These are phyloP conservation scores for Drosophila mercatorum DNA, from an alignment of 2,888 invertebrate species.

Conservation along the genomic window DNA sequence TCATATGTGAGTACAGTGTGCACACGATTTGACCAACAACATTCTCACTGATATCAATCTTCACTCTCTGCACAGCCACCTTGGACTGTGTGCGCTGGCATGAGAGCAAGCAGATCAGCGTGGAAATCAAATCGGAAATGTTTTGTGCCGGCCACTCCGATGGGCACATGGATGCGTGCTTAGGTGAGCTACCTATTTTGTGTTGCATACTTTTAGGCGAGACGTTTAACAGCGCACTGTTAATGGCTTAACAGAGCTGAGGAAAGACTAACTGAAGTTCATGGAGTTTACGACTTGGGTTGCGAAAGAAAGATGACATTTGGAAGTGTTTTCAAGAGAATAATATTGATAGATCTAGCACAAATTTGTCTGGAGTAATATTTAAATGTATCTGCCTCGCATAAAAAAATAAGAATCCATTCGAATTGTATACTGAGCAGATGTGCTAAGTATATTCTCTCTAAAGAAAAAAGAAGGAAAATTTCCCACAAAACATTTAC, in stretches of 20 bases:
- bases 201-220: slow-evolving; percentile 66
- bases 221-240: slow-evolving; percentile 3
- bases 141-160: slow-evolving; percentile 93
- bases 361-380: not conserved
- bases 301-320: not conserved
- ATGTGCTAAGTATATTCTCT: no score
- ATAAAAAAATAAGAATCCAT: not conserved
- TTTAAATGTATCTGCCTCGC: no score
- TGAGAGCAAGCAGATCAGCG: slow-evolving; percentile 90
- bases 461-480: no score
- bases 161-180: slow-evolving; percentile 92
- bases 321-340: not conserved
- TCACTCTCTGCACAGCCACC: slow-evolving; percentile 85
- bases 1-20: slow-evolving; percentile 87
- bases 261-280: not conserved
- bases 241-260: not conserved
- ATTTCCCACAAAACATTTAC: not conserved
- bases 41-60: not conserved
- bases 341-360: not conserved
- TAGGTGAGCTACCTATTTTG: slow-evolving; percentile 85
- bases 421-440: no score
- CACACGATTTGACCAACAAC: not conserved
- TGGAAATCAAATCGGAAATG: slow-evolving; percentile 91
- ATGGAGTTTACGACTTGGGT: not conserved
- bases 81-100: slow-evolving; percentile 93